A percentile compares a stretch with the other conserved stretches of the same genome.
Conservation (phyloP, 1,140 invertebrate species). For the Musca domestica region DNA sequence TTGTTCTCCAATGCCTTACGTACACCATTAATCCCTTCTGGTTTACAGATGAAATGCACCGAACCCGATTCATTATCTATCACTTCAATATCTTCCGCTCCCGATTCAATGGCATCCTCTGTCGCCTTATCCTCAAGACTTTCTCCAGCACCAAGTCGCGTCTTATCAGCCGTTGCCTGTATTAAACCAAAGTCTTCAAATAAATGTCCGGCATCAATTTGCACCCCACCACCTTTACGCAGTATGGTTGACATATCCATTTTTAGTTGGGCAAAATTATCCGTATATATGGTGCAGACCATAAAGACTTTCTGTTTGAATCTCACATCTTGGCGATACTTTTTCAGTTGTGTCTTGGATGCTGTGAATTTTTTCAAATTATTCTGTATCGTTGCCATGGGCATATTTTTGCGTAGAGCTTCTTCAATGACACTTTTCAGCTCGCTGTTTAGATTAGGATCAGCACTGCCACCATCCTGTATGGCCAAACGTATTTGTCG, state of each 20-base stretch:
- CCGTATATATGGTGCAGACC: constrained; percentile 43
- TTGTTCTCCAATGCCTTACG: too few relatives aligned
- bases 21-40: too few relatives aligned
- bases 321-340: constrained; percentile 51
- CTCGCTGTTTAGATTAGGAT: constrained; percentile 60
- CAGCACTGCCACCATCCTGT: constrained; percentile 57
- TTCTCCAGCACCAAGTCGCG: constrained; percentile 15
- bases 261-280: constrained; percentile 45
- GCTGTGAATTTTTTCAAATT: constrained; percentile 56
- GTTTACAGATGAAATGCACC: constrained; percentile 33
- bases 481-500: constrained; percentile 60
- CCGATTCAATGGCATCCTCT: constrained; percentile 63
- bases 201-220: constrained; percentile 43
- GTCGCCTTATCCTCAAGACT: constrained; percentile 58
- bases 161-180: constrained; percentile 45
- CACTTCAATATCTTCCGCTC: constrained; percentile 63
- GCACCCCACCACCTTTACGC: constrained; percentile 47
- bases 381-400: constrained; percentile 59
- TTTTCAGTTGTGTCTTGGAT: constrained; percentile 40
- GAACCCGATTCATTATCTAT: constrained; percentile 49
- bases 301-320: constrained; percentile 43
- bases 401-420: constrained; percentile 62
- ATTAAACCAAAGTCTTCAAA: constrained; percentile 61
- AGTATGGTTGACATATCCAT: constrained; percentile 51
- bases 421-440: constrained; percentile 60